Percentiles rank a stretch among this genome's conserved stretches.
Evolutionary conservation across 2,113 vertebrate genomes (phyloP).

Genomic region (Salvelinus namaycush): DNA sequence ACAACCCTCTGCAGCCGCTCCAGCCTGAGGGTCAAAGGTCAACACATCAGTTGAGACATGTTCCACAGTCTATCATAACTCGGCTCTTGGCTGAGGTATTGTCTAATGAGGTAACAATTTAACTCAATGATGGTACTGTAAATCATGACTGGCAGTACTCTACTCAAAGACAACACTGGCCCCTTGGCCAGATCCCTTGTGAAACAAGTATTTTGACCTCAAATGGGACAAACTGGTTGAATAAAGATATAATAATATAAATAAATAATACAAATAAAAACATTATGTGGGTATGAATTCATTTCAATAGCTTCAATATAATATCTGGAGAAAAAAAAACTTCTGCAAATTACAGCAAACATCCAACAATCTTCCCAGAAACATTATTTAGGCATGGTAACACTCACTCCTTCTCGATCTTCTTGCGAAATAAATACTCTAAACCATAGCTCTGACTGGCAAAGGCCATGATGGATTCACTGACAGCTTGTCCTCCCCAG

Average conservation of each 20-base stretch:
- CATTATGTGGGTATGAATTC: neutral
- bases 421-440: constrained; percentile 42
- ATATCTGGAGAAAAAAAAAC: neutral
- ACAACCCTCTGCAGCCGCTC: constrained; percentile 90
- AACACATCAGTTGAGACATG: neutral
- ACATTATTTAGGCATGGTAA: neutral
- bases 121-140: neutral
- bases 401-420: constrained; percentile 59
- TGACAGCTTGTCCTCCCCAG: neutral
- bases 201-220: neutral
- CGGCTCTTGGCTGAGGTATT: neutral
- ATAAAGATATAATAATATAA: neutral
- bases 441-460: constrained; percentile 65
- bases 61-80: neutral
- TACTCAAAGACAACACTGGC: no score
- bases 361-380: no score
- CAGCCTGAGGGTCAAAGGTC: constrained; percentile 76
- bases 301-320: neutral
- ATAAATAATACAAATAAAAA: no score
- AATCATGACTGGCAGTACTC: neutral
- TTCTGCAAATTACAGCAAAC: no score
- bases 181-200: no score
- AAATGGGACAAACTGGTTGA: neutral
- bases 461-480: constrained; percentile 66
- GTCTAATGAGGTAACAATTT: neutral